These are phyloP conservation scores for Lerista edwardsae DNA, from an alignment of 2,797 vertebrate genomes.

Conservation along the genomic window DNA sequence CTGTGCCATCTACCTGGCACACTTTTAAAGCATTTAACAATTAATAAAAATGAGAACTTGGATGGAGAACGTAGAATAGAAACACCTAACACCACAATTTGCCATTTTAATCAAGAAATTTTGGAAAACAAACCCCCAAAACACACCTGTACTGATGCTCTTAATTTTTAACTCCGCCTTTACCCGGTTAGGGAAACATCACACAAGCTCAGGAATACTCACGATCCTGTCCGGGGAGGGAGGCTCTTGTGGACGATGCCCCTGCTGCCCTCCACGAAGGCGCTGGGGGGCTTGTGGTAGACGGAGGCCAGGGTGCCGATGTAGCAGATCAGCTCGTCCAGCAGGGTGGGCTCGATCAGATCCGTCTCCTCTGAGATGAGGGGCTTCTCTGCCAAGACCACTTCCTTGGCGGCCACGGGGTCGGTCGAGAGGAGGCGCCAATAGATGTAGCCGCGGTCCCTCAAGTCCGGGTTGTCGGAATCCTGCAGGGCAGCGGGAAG, in stretches of 20 bases:
- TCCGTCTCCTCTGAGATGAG: constrained; percentile 97
- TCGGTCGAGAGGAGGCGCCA: constrained; percentile 98
- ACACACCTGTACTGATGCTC: too few species aligned
- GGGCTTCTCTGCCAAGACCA: constrained; percentile 95
- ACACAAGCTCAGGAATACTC: constrained; percentile 71
- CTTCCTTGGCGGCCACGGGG: constrained; percentile 96
- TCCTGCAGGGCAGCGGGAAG: constrained; percentile 78
- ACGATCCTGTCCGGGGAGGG: constrained; percentile 90
- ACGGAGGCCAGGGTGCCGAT: constrained; percentile 95
- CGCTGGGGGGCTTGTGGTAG: constrained; percentile 97
- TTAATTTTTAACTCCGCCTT: too few species aligned
- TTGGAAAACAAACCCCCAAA: too few species aligned
- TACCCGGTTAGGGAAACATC: too few species aligned
- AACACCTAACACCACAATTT: too few species aligned
- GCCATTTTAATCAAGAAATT: too few species aligned
- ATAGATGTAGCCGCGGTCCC: constrained; percentile 97
- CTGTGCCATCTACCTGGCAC: too few species aligned
- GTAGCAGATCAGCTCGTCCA: constrained; percentile 96
- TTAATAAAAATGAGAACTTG: too few species aligned
- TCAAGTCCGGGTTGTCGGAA: constrained; percentile 97
- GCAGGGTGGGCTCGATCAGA: constrained; percentile 93
- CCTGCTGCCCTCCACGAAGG: constrained; percentile 97
- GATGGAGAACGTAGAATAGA: too few species aligned
- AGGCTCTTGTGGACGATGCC: constrained; percentile 89
- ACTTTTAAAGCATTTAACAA: too few species aligned